A percentile compares a stretch with the other conserved stretches of the same genome.
Evolutionary conservation across 1,140 invertebrate species (phyloP).

Genomic region (Tetramorium simillimum): DNA sequence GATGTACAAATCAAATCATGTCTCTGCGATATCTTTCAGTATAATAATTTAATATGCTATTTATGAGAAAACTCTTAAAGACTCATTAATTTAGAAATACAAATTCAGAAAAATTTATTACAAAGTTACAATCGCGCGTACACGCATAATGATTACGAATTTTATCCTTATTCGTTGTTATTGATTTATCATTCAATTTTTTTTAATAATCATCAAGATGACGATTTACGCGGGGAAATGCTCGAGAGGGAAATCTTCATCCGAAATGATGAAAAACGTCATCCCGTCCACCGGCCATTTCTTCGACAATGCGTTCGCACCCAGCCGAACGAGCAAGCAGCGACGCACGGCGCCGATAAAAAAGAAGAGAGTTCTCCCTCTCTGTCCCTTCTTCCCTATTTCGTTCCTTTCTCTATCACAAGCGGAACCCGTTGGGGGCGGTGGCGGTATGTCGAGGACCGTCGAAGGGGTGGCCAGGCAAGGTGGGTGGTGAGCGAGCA

Average conservation of each 20-base stretch:
- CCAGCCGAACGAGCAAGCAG: constrained; percentile 81
- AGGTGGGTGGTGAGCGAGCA: constrained; percentile 66
- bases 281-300: constrained; percentile 79
- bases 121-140: neutral
- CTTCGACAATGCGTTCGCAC: constrained; percentile 84
- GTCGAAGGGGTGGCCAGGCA: constrained; percentile 73
- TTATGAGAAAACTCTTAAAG: neutral
- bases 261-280: constrained; percentile 29
- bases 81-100: neutral
- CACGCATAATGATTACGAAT: neutral
- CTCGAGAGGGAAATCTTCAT: constrained; percentile 31
- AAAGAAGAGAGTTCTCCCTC: constrained; percentile 79
- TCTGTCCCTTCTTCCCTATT: constrained; percentile 71
- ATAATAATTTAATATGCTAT: neutral
- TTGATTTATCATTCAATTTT: neutral
- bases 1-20: neutral
- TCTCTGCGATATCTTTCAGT: neutral
- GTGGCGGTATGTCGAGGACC: constrained; percentile 76
- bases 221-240: neutral
- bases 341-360: constrained; percentile 84
- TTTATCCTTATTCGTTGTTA: neutral
- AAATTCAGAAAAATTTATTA: neutral
- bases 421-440: constrained; percentile 72
- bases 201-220: neutral
- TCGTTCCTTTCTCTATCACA: constrained; percentile 74